phyloP scores from a whole-genome alignment of 2,113 vertebrate species.

The Piaya cayana region DNA sequence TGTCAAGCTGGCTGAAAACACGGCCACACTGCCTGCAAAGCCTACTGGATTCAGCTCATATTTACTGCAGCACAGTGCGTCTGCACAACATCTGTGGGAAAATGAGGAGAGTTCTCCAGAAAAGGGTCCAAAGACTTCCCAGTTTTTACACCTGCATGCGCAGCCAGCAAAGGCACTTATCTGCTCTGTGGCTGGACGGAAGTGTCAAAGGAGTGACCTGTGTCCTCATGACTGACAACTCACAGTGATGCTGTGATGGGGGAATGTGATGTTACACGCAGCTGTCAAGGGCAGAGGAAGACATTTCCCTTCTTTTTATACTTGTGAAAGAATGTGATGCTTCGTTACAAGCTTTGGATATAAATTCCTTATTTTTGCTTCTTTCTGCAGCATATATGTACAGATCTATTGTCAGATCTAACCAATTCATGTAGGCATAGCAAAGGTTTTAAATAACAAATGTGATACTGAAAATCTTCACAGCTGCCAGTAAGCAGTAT shows the following conservation, averaged over 20 bases:
- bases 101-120: not conserved
- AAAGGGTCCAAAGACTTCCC: not conserved
- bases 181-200: rapidly evolving
- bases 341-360: not conserved
- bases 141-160: not conserved
- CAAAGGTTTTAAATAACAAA: not conserved
- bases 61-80: not conserved
- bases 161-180: not conserved
- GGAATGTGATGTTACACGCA: not conserved
- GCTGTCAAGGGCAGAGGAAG: not conserved
- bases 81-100: not conserved
- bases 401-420: not conserved
- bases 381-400: not conserved
- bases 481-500: not conserved
- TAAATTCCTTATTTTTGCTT: not conserved
- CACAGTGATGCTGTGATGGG: not conserved
- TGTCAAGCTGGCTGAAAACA: not conserved
- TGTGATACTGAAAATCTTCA: not conserved
- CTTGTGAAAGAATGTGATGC: not conserved
- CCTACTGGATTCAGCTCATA: not conserved
- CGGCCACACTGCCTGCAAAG: not conserved
- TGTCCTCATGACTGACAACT: not conserved
- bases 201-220: not conserved
- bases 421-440: not conserved
- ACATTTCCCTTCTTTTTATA: not conserved